These are phyloP conservation scores for Aythya baeri DNA, from an alignment of 2,113 vertebrate genomes.

Conservation along the genomic window DNA sequence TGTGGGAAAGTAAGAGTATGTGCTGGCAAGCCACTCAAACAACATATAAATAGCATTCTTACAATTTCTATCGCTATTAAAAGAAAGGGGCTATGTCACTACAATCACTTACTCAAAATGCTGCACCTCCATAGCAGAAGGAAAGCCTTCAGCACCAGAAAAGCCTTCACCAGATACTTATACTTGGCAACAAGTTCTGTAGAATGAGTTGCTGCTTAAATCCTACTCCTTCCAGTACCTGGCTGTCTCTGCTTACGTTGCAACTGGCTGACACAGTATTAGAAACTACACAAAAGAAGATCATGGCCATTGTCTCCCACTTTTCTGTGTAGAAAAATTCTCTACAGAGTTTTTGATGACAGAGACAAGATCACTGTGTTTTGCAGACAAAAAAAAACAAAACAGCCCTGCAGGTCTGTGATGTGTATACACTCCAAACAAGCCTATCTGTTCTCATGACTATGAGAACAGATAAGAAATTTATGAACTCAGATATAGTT, in stretches of 20 bases:
- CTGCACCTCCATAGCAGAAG: not conserved
- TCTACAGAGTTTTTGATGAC: not conserved
- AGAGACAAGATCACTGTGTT: not conserved
- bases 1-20: not conserved
- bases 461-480: not conserved
- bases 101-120: not conserved
- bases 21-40: not conserved
- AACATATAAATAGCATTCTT: not conserved
- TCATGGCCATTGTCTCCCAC: not conserved
- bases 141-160: not conserved
- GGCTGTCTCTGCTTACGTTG: accelerated
- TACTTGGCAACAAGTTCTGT: accelerated
- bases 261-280: not conserved
- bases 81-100: not conserved
- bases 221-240: not conserved
- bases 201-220: not conserved
- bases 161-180: not conserved
- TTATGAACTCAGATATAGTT: not conserved
- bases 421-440: not conserved
- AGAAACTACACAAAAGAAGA: not conserved
- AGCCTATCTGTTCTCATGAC: not conserved
- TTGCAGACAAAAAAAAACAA: not conserved
- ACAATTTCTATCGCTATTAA: not conserved
- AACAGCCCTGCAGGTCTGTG: not conserved
- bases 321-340: not conserved